phyloP scores from a whole-genome alignment of 2,888 invertebrate species.

The Dendrolimus pini region DNA sequence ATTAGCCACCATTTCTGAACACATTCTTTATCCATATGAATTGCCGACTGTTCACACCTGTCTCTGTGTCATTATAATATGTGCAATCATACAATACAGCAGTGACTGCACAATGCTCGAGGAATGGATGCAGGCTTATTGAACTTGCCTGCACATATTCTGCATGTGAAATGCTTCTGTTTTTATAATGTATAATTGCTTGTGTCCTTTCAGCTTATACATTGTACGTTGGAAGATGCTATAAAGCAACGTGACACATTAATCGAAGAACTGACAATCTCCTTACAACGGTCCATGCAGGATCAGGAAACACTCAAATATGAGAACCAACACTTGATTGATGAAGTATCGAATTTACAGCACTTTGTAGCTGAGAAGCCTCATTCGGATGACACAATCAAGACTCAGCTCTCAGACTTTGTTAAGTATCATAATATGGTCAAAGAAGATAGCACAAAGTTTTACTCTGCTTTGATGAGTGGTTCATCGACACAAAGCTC shows the following conservation, averaged over 20 bases:
- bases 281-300: conserved; percentile 80
- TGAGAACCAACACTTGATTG: conserved; percentile 78
- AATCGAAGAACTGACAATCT: conserved; percentile 83
- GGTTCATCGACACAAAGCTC: conserved; percentile 56
- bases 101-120: too few relatives aligned
- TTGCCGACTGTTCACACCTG: too few relatives aligned
- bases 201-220: conserved; percentile 81
- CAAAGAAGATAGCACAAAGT: conserved; percentile 63
- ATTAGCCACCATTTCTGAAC: too few relatives aligned
- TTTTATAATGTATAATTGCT: conserved; percentile 30
- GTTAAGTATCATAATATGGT: conserved; percentile 60
- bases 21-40: too few relatives aligned
- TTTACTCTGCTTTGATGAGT: conserved; percentile 61
- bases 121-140: too few relatives aligned
- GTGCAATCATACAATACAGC: too few relatives aligned
- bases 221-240: conserved; percentile 79
- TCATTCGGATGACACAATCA: conserved; percentile 53
- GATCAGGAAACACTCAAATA: conserved; percentile 78
- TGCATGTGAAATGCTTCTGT: conserved; percentile 23
- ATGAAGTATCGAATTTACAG: conserved; percentile 74
- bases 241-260: conserved; percentile 81
- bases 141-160: neutral
- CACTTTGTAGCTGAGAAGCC: conserved; percentile 47
- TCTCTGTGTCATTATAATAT: too few relatives aligned
- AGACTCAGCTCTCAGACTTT: conserved; percentile 63